Evolutionary conservation across 2,888 invertebrate species (phyloP), one percentile per base, ranked within the genome.

Genomic region (Leptinotarsa rubiginosa): DNA sequence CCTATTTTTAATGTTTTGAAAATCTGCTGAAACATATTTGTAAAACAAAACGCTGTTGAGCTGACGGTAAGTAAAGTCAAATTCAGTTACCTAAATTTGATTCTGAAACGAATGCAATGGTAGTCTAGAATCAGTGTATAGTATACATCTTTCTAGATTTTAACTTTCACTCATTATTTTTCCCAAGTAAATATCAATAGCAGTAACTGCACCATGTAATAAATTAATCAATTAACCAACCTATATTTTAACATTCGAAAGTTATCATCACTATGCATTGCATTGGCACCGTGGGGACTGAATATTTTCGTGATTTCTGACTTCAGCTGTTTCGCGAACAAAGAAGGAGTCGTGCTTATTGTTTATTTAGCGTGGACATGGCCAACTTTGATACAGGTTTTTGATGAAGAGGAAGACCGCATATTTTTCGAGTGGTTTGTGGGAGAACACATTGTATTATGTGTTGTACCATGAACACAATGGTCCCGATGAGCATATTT

Each of bases 291-390:
- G 22, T 31, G 20, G 56, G 18, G 16, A 54, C 18, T 25, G 25
- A 41, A 22, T 56, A 56, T 65, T 41, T 49, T 68, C 41, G 20
- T n/a, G 41, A 41, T 68, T 67, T 25, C 67, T 50, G 22, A 50
- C 67, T 67, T 67, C 67, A 67, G 68, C 49, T 59, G 69, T 69
- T 69, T 73, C 50, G 50, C 64, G 52, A 68, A 73, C 73, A 73
- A 73, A 69, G 68, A 68, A 72, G 4, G 62, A 67, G 68, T 18
- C 65, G 73, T 20, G 69, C 66, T 1, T 73, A 64, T 73, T 52
- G 73, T 69, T 64, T 64, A 73, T 68, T 73, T 62, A 62, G 73
- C 65, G 73, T 62, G 69, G 62, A 65, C 69, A 69, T 69, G 73
- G 69, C 41, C 64, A 73, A 72, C 69, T 73, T 62, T 41, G 56